phyloP scores from a whole-genome alignment of 1,140 invertebrate genomes.

The Aphidius ervi region DNA sequence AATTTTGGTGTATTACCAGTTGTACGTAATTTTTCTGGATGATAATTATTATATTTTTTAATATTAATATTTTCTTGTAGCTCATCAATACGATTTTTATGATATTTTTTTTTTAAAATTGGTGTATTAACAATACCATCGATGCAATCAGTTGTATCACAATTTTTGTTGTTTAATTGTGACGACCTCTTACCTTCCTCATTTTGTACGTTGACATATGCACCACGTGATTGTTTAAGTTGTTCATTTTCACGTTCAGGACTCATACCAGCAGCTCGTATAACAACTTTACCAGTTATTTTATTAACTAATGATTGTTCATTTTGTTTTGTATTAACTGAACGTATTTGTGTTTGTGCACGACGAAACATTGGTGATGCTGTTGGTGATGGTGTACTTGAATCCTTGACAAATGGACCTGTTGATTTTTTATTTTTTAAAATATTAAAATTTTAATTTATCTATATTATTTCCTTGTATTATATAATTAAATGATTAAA shows the following conservation, averaged over 20 bases:
- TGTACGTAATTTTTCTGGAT: constrained; percentile 28
- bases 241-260: constrained; percentile 46
- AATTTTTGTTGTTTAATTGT: constrained; percentile 50
- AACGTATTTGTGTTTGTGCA: constrained; percentile 42
- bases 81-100: constrained; percentile 1
- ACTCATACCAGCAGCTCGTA: constrained; percentile 56
- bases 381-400: constrained; percentile 30
- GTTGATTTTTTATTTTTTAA: neutral
- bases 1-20: constrained; percentile 45
- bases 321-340: constrained; percentile 33
- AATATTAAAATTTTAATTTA: too few species aligned
- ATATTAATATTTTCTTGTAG: constrained; percentile 20
- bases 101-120: constrained; percentile 6
- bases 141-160: constrained; percentile 27
- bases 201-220: constrained; percentile 68
- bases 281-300: constrained; percentile 61
- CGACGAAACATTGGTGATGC: constrained; percentile 49
- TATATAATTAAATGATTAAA: too few species aligned
- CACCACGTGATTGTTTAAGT: constrained; percentile 53
- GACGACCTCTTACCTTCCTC: constrained; percentile 58
- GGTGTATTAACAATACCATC: constrained; percentile 24
- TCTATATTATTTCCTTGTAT: too few species aligned
- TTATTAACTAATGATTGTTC: constrained; percentile 32
- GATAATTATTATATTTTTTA: constrained; percentile 27
- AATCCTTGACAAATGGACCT: constrained; percentile 51